Percentiles rank a stretch among this genome's conserved stretches.
These are phyloP conservation scores for Euphydryas editha DNA, from an alignment of 2,888 invertebrate species.

Conservation along the genomic window DNA sequence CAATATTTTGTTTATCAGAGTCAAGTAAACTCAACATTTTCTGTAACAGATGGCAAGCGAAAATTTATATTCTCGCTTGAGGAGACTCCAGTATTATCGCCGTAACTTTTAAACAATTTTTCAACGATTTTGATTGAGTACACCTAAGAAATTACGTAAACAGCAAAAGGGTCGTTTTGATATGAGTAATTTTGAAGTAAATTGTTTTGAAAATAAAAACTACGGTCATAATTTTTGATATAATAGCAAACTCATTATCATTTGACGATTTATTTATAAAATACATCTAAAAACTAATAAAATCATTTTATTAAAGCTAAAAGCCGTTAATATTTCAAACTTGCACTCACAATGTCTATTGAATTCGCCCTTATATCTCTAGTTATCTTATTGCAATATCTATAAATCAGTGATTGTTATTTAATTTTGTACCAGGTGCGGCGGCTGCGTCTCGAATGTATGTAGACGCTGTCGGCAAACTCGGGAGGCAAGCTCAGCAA, in stretches of 20 bases:
- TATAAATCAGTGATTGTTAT: slow-evolving; percentile 17
- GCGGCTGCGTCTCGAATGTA: slow-evolving; percentile 94
- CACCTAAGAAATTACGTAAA: background rate
- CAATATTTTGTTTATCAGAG: slow-evolving; percentile 7
- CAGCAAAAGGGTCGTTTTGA: background rate
- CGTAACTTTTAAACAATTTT: slow-evolving; percentile 3
- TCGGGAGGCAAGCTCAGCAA: slow-evolving; percentile 95
- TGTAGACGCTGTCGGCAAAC: slow-evolving; percentile 93
- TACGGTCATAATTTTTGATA: background rate
- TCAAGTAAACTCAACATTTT: slow-evolving; percentile 3
- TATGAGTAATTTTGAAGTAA: slow-evolving; percentile 33
- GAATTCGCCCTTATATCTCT: background rate
- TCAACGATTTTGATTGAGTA: background rate
- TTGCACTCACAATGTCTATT: background rate
- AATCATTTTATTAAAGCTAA: background rate
- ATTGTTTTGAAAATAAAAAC: background rate
- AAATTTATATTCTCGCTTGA: slow-evolving; percentile 7
- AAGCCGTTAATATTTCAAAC: background rate
- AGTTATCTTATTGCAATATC: background rate
- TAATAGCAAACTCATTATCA: too few relatives aligned
- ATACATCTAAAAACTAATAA: background rate
- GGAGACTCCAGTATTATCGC: background rate
- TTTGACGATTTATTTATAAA: too few relatives aligned
- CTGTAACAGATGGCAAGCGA: slow-evolving; percentile 1
- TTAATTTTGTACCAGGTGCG: slow-evolving; percentile 85